phyloP scores from a whole-genome alignment of 1,140 invertebrate species.

The Caenorhabditis remanei region DNA sequence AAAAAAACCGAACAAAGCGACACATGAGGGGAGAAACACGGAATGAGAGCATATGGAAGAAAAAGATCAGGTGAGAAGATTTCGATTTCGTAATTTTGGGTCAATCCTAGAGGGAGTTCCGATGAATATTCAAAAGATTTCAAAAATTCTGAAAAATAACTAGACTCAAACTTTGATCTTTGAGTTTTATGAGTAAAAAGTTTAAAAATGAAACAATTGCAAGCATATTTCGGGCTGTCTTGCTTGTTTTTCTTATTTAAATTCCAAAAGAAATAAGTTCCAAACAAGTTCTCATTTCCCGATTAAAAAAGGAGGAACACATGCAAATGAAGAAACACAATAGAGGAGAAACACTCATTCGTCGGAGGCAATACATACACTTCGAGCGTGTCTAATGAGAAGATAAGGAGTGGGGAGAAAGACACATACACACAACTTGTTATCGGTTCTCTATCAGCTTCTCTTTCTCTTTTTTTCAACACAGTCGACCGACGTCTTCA shows the following conservation, averaged over 20 bases:
- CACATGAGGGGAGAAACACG: not conserved
- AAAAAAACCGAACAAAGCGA: constrained; percentile 3
- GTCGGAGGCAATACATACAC: constrained; percentile 35
- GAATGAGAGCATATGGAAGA: not conserved
- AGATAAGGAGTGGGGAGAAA: constrained; percentile 29
- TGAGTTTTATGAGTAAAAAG: too few species aligned
- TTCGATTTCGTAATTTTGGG: not conserved
- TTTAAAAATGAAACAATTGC: too few species aligned
- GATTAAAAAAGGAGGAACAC: not conserved
- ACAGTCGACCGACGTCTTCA: constrained; percentile 12
- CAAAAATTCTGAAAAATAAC: too few species aligned
- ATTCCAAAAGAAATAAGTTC: constrained; percentile 1
- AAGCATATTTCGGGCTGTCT: too few species aligned
- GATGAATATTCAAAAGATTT: too few species aligned
- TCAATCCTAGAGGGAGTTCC: too few species aligned
- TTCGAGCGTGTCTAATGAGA: constrained; percentile 49
- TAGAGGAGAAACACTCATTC: not conserved
- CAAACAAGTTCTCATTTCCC: not conserved
- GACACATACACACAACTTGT: constrained; percentile 42
- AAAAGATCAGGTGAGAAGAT: not conserved
- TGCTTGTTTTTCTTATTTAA: too few species aligned
- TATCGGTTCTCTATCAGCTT: constrained; percentile 52
- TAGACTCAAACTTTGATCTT: too few species aligned
- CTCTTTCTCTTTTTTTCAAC: constrained; percentile 5
- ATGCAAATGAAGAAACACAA: constrained; percentile 44